These are phyloP conservation scores for Allygus modestus DNA, from an alignment of 2,888 invertebrate genomes.

Conservation along the genomic window DNA sequence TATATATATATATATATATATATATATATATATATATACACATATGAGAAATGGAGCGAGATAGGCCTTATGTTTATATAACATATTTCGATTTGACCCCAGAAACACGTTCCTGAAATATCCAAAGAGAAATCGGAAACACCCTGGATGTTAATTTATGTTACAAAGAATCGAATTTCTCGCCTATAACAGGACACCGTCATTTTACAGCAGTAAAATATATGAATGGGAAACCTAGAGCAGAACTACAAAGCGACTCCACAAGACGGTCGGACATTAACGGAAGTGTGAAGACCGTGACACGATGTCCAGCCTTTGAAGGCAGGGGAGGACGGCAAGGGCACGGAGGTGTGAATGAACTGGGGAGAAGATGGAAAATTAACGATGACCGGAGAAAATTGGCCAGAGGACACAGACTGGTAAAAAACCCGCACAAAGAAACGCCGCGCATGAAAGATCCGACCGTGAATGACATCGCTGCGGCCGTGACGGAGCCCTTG, in stretches of 20 bases:
- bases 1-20: too few relatives aligned
- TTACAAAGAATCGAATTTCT: too few relatives aligned
- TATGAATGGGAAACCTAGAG: constrained; percentile 3
- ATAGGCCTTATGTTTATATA: too few relatives aligned
- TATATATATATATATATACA: too few relatives aligned
- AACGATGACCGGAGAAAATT: constrained; percentile 28
- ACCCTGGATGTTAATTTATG: too few relatives aligned
- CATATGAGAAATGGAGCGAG: too few relatives aligned
- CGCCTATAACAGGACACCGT: too few relatives aligned
- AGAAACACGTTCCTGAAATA: too few relatives aligned
- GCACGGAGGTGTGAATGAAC: constrained; percentile 35
- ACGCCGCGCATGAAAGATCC: constrained; percentile 14
- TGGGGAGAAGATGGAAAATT: constrained; percentile 15
- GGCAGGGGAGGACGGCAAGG: constrained; percentile 7
- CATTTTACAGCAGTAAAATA: background rate
- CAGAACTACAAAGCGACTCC: background rate
- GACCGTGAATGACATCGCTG: background rate
- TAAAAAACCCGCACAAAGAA: background rate
- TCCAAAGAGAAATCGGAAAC: too few relatives aligned
- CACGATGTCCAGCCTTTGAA: background rate
- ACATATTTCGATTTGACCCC: too few relatives aligned
- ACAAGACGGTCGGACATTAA: background rate
- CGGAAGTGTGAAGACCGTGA: constrained; percentile 25
- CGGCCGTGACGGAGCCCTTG: background rate
- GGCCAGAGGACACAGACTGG: constrained; percentile 24